Evolutionary conservation across 2,888 invertebrate species (phyloP).

Genomic region (Argyresthia goedartella): DNA sequence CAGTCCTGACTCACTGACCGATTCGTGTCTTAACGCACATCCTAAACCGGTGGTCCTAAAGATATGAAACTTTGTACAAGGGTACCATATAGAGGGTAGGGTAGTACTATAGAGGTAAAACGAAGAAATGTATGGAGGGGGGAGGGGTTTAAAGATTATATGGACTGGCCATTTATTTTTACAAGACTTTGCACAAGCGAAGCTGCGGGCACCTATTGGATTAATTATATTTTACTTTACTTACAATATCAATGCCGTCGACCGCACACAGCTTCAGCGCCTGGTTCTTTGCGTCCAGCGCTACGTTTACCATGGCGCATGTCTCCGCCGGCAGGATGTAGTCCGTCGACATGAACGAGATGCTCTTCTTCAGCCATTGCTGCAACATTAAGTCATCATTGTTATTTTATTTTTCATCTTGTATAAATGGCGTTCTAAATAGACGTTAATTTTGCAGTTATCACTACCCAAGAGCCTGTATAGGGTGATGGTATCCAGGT

Average conservation of each 20-base stretch:
- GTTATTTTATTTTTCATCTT: neutral
- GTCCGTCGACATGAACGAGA: slow-evolving; percentile 95
- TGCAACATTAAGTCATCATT: slow-evolving; percentile 50
- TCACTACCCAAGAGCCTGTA: neutral
- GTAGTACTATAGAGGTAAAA: no score
- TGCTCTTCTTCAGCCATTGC: slow-evolving; percentile 92
- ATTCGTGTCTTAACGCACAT: no score
- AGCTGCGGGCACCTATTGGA: no score
- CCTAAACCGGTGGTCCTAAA: no score
- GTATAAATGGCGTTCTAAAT: neutral
- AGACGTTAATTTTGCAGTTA: neutral
- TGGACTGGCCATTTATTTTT: no score
- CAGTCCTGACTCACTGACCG: no score
- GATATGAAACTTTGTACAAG: no score
- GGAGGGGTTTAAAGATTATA: no score
- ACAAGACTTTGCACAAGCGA: no score
- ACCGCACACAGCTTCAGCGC: slow-evolving; percentile 96
- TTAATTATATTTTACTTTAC: slow-evolving; percentile 27
- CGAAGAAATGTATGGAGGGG: no score
- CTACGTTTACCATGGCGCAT: slow-evolving; percentile 99
- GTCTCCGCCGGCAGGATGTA: slow-evolving; percentile 98
- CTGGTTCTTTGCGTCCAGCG: slow-evolving; percentile 96
- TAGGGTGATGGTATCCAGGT: no score
- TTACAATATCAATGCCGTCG: slow-evolving; percentile 95
- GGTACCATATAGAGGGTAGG: no score